Percentiles rank a stretch among this genome's conserved stretches.
phyloP scores from a whole-genome alignment of 2,113 vertebrate species.

The Terrapene triunguis region DNA sequence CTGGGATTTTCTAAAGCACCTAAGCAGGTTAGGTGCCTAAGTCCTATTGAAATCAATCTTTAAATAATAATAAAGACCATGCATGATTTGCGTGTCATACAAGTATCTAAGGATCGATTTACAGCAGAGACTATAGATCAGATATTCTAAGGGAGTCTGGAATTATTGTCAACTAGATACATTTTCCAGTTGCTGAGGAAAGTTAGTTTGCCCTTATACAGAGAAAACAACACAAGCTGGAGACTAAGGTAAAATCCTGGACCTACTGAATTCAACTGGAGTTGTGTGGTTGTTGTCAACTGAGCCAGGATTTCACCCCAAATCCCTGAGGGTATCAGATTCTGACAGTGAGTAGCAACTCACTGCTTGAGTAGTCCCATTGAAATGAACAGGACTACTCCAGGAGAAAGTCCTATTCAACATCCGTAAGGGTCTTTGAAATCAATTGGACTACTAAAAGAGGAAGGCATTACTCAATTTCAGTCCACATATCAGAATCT shows the following conservation, averaged over 20 bases:
- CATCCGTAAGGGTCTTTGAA: neutral
- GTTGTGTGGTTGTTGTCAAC: neutral
- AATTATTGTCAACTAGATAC: neutral
- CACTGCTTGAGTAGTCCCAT: no score
- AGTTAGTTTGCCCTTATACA: neutral
- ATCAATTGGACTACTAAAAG: neutral
- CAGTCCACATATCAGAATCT: neutral
- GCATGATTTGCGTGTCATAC: neutral
- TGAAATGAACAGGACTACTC: no score
- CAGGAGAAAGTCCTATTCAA: no score
- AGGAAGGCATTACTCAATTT: neutral
- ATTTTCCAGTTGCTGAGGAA: neutral
- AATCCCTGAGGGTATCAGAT: no score
- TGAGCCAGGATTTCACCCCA: neutral
- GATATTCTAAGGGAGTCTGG: neutral
- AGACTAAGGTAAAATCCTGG: neutral
- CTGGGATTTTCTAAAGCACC: neutral
- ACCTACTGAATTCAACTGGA: neutral
- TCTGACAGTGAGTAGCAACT: no score
- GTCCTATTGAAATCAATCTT: neutral
- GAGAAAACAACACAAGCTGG: neutral
- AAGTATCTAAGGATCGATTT: neutral
- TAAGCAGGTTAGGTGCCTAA: neutral
- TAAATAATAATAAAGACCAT: neutral
- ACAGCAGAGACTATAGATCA: neutral